Conservation (phyloP, 2,797 vertebrate genomes). For the Arrhamphus sclerolepis region DNA sequence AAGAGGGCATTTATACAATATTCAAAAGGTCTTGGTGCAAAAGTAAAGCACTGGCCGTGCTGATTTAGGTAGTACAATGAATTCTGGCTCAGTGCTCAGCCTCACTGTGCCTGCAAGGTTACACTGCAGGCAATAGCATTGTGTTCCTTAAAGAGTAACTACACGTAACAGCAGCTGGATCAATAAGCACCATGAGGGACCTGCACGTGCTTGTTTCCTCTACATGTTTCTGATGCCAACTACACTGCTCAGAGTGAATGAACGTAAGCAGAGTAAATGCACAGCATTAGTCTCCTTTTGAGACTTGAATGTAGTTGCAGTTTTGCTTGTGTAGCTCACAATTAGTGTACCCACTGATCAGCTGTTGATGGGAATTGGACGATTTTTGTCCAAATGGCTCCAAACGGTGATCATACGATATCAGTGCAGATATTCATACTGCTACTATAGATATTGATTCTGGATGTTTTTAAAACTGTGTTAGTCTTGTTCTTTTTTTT, state of each 20-base stretch:
- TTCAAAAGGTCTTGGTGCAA: not conserved
- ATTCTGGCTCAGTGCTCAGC: not conserved
- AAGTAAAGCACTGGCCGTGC: not conserved
- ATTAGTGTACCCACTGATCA: too few species aligned
- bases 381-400: too few species aligned
- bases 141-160: not conserved
- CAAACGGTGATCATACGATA: too few species aligned
- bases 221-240: too few species aligned
- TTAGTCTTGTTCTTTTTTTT: too few species aligned
- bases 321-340: not conserved
- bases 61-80: not conserved
- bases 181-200: not conserved
- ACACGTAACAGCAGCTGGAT: not conserved
- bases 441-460: too few species aligned
- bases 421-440: too few species aligned
- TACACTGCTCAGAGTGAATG: too few species aligned
- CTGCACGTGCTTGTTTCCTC: not conserved
- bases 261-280: too few species aligned
- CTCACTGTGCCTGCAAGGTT: not conserved
- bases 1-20: not conserved
- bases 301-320: not conserved
- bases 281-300: not conserved
- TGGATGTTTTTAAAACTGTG: too few species aligned
- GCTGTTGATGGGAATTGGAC: too few species aligned
- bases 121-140: not conserved